Percentiles rank a stretch among this genome's conserved stretches.
Evolutionary conservation across 2,113 vertebrate species (phyloP).

Genomic region (Rattus rattus): DNA sequence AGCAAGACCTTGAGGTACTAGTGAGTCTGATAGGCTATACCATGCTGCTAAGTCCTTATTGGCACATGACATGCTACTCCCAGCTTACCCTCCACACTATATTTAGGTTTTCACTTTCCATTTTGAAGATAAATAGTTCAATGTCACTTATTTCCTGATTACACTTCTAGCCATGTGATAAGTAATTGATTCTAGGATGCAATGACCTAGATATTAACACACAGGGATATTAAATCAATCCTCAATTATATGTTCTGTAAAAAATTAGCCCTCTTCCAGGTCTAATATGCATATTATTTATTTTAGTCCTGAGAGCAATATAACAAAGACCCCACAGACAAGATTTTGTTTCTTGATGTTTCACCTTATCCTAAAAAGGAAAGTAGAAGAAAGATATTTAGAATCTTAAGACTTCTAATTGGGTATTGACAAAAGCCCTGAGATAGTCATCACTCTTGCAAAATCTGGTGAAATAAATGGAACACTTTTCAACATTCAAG

Average conservation of each 20-base stretch:
- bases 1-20: neutral
- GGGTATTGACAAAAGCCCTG: neutral
- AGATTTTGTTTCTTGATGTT: neutral
- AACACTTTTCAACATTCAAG: neutral
- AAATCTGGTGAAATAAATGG: slow-evolving; percentile 37
- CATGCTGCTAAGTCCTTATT: neutral
- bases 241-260: slow-evolving; percentile 2
- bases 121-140: neutral
- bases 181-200: slow-evolving; percentile 7
- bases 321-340: neutral
- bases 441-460: neutral
- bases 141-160: slow-evolving; percentile 27
- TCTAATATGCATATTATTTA: neutral
- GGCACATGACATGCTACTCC: neutral
- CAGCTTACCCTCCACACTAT: neutral
- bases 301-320: neutral
- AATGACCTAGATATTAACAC: neutral
- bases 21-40: neutral
- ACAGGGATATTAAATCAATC: neutral
- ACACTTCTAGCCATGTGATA: neutral
- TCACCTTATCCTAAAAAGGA: neutral
- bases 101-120: neutral
- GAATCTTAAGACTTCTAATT: neutral
- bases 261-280: neutral
- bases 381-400: neutral